Base-by-base conservation (phyloP, 30 jellyfish, hydroid and myxozoan species). In the Aurelia sp. region DNA sequence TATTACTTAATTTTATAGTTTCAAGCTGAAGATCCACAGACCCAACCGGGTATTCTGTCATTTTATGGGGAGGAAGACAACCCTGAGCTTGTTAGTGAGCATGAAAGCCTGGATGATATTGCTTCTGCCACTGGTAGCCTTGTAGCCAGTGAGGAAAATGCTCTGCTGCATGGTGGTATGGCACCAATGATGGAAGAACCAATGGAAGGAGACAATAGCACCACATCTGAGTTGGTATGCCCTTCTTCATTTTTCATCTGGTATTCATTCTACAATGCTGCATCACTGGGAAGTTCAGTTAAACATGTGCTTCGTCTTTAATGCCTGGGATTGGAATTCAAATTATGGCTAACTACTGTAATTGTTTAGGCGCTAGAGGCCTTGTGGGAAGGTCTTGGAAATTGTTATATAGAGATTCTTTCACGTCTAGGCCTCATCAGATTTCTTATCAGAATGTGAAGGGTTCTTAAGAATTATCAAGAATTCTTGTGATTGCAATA, bases 151-250 rank as follows among this genome's bases (percentile, higher is more conserved):
- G 69, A 66, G 33, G 84, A 67, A 21, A 66, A 81, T 81, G 83
- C 83, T 18, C 61, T 63, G 51, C 83, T 72, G 18, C 83, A 77
- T 16, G 68, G 83, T 27, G 55, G 70, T 51, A 50, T 70, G 59
- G 51, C 31, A 17, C 66, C 84, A 81, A 44, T 52, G 60, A 52
- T 76, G 57, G 91, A 81, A 8, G 91, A 68, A 27, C 91, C 40
- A 16, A 76, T 47, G 3, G 91, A 81, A 55, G 91, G 91, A 67
- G 91, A 81, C 58, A 70, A 55, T 68, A 81, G 91, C 67, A 81
- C 80, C 50, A 74, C 84, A 8, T 81, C 91, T 10, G 91, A 81
- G 40, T 68, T 74, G 91, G 91, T 81, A 67, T 67, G 79, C 8
- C 50, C 17, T 21, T 27, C 33, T 27, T 27, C 33, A 27, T 27